phyloP scores from a whole-genome alignment of 2,797 vertebrate genomes.

The Clangula hyemalis region DNA sequence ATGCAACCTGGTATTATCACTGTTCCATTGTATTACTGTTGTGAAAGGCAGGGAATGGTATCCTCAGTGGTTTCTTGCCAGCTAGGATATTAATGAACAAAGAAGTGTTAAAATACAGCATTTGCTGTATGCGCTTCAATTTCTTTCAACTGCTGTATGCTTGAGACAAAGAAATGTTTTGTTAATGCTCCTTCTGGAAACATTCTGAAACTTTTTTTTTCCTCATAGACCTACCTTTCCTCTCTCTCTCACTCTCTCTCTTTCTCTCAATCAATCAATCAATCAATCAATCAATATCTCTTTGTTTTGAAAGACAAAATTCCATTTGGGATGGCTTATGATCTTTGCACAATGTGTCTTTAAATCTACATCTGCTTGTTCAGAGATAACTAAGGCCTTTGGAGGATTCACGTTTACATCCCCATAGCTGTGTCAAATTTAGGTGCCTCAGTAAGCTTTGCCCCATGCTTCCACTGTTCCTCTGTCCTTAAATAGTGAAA shows the following conservation, averaged over 20 bases:
- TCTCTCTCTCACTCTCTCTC: no score
- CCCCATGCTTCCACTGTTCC: neutral
- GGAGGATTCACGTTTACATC: neutral
- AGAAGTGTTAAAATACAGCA: neutral
- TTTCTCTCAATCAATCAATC: no score
- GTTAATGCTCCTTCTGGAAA: neutral
- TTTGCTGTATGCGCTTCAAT: neutral
- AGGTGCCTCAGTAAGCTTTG: neutral
- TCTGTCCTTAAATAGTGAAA: fast-evolving
- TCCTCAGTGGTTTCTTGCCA: conserved; percentile 29
- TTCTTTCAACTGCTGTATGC: neutral
- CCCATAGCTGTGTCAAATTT: neutral
- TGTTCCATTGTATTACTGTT: neutral
- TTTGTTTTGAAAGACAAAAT: neutral
- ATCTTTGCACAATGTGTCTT: neutral
- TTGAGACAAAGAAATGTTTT: neutral
- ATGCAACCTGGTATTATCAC: neutral
- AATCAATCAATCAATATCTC: no score
- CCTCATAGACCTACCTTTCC: neutral
- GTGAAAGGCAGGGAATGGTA: conserved; percentile 11
- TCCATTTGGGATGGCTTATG: neutral
- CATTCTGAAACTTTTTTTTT: neutral
- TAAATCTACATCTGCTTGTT: neutral
- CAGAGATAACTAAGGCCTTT: neutral
- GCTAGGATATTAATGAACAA: neutral